Evolutionary conservation across 2,113 vertebrate genomes (phyloP).

Genomic region (Butorides virescens): DNA sequence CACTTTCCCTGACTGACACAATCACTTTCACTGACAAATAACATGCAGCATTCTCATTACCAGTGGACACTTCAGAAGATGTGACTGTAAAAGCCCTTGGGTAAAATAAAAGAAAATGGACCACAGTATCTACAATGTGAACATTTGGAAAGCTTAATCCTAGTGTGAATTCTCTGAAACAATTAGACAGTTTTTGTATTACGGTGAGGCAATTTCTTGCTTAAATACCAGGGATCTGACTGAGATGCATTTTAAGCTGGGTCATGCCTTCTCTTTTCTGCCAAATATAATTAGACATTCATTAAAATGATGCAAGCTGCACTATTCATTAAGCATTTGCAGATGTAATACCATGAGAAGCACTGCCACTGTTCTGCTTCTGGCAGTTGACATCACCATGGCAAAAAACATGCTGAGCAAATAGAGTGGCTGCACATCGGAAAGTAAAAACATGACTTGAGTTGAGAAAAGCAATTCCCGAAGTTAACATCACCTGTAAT

Average conservation of each 20-base stretch:
- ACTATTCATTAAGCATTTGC: conserved; percentile 33
- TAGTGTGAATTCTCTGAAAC: neutral
- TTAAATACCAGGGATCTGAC: neutral
- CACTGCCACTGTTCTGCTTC: neutral
- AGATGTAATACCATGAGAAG: conserved; percentile 1
- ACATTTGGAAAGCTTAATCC: neutral
- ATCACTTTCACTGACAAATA: neutral
- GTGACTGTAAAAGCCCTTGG: neutral
- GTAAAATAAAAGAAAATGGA: neutral
- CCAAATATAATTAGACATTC: conserved; percentile 41
- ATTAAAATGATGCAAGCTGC: conserved; percentile 35
- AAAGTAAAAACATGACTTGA: neutral
- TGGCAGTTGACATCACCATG: neutral
- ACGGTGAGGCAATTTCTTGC: neutral
- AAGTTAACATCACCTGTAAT: neutral
- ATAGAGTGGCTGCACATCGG: neutral
- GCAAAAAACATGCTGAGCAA: conserved; percentile 22
- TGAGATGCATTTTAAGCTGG: conserved; percentile 40
- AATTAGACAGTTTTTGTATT: neutral
- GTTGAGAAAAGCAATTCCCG: neutral
- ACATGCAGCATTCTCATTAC: neutral
- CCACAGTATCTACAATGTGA: neutral
- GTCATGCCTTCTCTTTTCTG: conserved; percentile 39
- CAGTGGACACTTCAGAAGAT: neutral
- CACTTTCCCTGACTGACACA: neutral